phyloP scores from a whole-genome alignment of 2,888 invertebrate species.

The Cryptophagus acutangulus region DNA sequence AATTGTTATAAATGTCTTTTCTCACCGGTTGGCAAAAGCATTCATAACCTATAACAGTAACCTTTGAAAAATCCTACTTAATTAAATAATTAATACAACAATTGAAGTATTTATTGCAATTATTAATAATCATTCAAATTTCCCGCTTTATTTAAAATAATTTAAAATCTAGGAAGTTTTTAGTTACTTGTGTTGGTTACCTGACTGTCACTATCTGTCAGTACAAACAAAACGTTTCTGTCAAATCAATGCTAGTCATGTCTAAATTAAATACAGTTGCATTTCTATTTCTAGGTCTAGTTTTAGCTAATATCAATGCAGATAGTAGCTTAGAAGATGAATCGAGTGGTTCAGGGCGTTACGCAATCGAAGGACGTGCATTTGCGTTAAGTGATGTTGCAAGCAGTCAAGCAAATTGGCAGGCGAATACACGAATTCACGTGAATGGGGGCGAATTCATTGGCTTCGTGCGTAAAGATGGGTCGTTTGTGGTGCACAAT shows the following conservation, averaged over 20 bases:
- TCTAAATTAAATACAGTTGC: too few species aligned
- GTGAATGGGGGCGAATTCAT: conserved; percentile 86
- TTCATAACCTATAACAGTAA: neutral
- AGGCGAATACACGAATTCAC: conserved; percentile 69
- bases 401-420: conserved; percentile 61
- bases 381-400: conserved; percentile 63
- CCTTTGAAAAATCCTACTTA: neutral
- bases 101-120: neutral
- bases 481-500: conserved; percentile 82
- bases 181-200: too few species aligned
- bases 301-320: too few species aligned
- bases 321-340: conserved; percentile 39
- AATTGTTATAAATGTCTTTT: too few species aligned
- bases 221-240: too few species aligned
- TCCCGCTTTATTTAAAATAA: too few species aligned
- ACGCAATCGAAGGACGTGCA: conserved; percentile 76
- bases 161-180: too few species aligned
- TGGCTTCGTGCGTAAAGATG: conserved; percentile 87
- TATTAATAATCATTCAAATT: neutral
- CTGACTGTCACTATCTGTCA: too few species aligned
- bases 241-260: too few species aligned
- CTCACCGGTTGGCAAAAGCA: too few species aligned
- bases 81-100: neutral
- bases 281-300: too few species aligned
- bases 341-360: conserved; percentile 52